Evolutionary conservation across 2,113 vertebrate genomes (phyloP).

Genomic region (Ophthalmolycus amberensis): DNA sequence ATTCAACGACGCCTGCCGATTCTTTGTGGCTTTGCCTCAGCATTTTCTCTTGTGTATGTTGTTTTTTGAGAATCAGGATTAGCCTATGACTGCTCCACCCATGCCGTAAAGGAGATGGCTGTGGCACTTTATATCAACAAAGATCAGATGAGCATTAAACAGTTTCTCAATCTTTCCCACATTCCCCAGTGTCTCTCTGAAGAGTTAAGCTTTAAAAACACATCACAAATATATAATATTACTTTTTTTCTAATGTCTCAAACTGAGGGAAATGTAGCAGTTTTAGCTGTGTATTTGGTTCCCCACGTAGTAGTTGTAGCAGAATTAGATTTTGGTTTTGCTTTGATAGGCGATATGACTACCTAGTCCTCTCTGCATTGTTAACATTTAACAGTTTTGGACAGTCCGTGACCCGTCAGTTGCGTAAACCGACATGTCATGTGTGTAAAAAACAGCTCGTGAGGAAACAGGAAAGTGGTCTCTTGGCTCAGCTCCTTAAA

Average conservation of each 20-base stretch:
- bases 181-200: not conserved
- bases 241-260: not conserved
- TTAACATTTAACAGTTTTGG: too few relatives aligned
- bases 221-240: not conserved
- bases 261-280: not conserved
- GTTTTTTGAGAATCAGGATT: constrained; percentile 5
- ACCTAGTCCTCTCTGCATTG: too few relatives aligned
- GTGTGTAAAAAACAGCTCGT: constrained; percentile 43
- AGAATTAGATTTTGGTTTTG: not conserved
- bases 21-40: not conserved
- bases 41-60: not conserved
- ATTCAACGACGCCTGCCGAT: not conserved
- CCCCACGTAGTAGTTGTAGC: not conserved
- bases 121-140: not conserved
- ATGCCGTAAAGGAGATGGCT: not conserved
- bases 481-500: constrained; percentile 22
- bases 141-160: not conserved
- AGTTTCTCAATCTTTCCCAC: not conserved
- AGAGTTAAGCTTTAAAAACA: not conserved
- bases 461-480: constrained; percentile 17
- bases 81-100: not conserved
- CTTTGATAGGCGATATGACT: too few relatives aligned
- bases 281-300: not conserved
- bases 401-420: constrained; percentile 13
- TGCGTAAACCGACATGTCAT: constrained; percentile 27